Evolutionary conservation across 2,113 vertebrate genomes (phyloP), one percentile per base, ranked within the genome.

Genomic region (Microtus richardsoni): DNA sequence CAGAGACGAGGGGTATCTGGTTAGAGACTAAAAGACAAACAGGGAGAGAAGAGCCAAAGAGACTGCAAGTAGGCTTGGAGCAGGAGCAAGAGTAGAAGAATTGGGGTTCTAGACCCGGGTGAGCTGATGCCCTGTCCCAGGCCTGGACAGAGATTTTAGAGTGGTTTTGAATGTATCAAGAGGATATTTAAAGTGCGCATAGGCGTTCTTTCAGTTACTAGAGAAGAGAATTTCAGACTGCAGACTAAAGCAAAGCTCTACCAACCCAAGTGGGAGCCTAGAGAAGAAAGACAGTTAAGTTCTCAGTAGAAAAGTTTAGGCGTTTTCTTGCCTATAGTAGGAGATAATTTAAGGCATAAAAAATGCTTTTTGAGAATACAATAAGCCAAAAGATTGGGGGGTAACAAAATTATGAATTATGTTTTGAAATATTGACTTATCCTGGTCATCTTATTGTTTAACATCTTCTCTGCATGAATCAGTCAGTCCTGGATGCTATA

Each of bases 361-460:
- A 71, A 10, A 1, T 79, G 5, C 4, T 68, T 64, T 74, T 28
- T 91, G 64, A 91, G 24, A 95, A 47, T 80, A 49, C 68, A 44
- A 70, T 79, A 24, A 92, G 84, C 54, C 52, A 77, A 85, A 26
- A 91, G 19, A 70, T 83, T 95, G 33, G 89, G 86, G 24, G 26
- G 26, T 13, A 28, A 4, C 26, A 28, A 64, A 14, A 73, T 49
- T 73, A 47, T 78, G 93, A 91, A 89, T 33, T 91, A 26, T 54
- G 73, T 90, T 41, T 87, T 95, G 92, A 95, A 96, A 44, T 88
- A 49, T 77, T 73, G 82, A 92, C 82, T 78, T 85, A 86, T 78
- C 80, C 77, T 83, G 64, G 94, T 93, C 41, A 68, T 86, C 88
- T 94, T 54, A 83, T 74, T 97, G 75, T 95, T 95, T 95, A 92